Evolutionary conservation across 2,113 vertebrate genomes (phyloP), one percentile per base, ranked within the genome.

Genomic region (Poicephalus gulielmi): DNA sequence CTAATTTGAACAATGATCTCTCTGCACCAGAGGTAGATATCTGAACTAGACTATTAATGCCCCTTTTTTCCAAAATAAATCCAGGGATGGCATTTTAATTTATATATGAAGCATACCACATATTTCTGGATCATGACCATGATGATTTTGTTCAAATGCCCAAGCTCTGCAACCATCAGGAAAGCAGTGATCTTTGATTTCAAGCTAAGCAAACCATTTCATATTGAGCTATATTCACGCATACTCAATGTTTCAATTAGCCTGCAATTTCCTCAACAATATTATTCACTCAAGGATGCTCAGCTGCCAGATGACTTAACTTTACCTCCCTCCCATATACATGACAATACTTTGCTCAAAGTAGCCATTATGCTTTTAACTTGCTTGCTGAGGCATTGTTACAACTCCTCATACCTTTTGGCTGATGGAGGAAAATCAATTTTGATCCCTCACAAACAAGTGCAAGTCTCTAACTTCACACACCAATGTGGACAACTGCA

Each of bases 361-460:
- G 77, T 87, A 67, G 71, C 79, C 74, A 68, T 82, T 81, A 87
- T 0, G 2, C 60, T 94, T 94, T 83, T 73, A 86, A 92, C 55
- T 90, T 79, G 90, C 78, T 95, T 74, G 63, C 52, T 84, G 60
- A 92, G 85, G 80, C 81, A 83, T 50, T 75, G 77, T 75, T 95
- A 69, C 55, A 94, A 68, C 57, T 92, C 79, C 75, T 85, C 39
- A 70, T 9, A 28, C 46, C 57, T 86, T 90, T 83, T 79, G 74
- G 76, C 86, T 76, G 33, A 83, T 57, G 41, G 49, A 95, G 60
- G 44, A 94, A 95, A 90, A 96, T 83, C 60, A 80, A 91, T 95
- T 88, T 67, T 90, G 83, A 91, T 92, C 93, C 95, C 94, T 94
- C 94, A 96, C 94, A 95, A 95, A 88, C 92, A 96, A 95, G 85